Base-by-base conservation (phyloP, 2,888 invertebrate species). In the Agonopterix subpropinquella region DNA sequence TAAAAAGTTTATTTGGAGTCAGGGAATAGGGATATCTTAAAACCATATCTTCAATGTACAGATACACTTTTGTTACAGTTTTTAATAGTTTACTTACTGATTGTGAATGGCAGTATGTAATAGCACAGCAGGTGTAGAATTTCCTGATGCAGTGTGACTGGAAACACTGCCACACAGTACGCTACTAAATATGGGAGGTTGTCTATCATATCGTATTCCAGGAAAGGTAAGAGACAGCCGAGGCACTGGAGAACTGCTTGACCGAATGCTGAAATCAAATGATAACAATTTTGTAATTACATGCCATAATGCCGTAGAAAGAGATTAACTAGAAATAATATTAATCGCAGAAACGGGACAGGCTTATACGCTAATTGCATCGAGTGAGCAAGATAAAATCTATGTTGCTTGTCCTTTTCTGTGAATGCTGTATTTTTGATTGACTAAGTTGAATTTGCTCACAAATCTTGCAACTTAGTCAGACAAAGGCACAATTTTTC, bases 121-220 rank as follows among this genome's bases (percentile, higher is more conserved):
- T 96, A 98, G 77, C 98, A 98, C 10, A 99, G 91, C 46, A 97
- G 92, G 73, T 98, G 96, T 48, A 99, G 92, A 56, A 98, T 96
- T 68, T 98, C 97, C 84, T 97, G 97, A 77, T 99, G 98, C 48
- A 99, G 88, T 48, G 94, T 92, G 45, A 92, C 91, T 0, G 99
- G 99, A 71, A 99, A 92, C 45, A 96, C 95, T 48, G 97, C 96
- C 68, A 99, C 94, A 59, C 97, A 95, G 62, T 97, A 96, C 47
- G 99, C 98, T 45, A 97, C 95, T 63, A 98, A 89, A 79, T 98
- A 98, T 15, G 99, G 98, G 64, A 99, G 89, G 68, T 96, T 96
- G 87, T 99, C 98, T 62, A 99, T 95, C 71, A 96, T 91, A 74
- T 99, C 98, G 75, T 97, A 95, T 77, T 99, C 98, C 70, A 99